Percentiles rank a stretch among this genome's conserved stretches.
Evolutionary conservation across 2,797 vertebrate genomes (phyloP).

Genomic region (Miichthys miiuy): DNA sequence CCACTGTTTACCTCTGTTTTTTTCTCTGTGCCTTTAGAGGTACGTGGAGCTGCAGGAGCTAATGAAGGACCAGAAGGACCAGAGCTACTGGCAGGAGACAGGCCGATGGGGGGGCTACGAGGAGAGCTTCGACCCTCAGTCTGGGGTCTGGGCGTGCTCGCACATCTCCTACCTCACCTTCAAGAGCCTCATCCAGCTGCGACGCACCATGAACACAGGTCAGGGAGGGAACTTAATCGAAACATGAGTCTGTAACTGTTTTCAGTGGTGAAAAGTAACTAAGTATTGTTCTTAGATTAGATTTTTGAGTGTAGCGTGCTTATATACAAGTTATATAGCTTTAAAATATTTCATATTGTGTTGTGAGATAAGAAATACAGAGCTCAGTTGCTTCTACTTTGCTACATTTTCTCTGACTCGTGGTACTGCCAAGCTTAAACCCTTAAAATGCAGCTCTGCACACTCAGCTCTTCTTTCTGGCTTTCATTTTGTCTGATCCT

Average conservation of each 20-base stretch:
- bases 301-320: background rate
- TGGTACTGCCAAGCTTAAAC: too few relatives aligned
- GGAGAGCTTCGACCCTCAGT: slow-evolving; percentile 87
- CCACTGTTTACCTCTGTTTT: background rate
- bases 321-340: too few relatives aligned
- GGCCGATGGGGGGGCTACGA: slow-evolving; percentile 90
- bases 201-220: slow-evolving; percentile 87
- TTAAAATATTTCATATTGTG: too few relatives aligned
- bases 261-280: background rate
- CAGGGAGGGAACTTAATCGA: slow-evolving; percentile 8
- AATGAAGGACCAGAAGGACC: slow-evolving; percentile 87
- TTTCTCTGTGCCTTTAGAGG: slow-evolving; percentile 60
- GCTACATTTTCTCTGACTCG: background rate
- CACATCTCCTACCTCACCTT: slow-evolving; percentile 94
- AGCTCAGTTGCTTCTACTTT: too few relatives aligned
- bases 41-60: slow-evolving; percentile 86
- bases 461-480: too few relatives aligned
- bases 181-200: slow-evolving; percentile 92
- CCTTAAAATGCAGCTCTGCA: too few relatives aligned
- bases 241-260: background rate
- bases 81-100: slow-evolving; percentile 90
- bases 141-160: slow-evolving; percentile 86
- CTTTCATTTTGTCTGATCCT: slow-evolving; percentile 7
- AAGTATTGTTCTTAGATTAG: background rate
- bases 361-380: too few relatives aligned